Evolutionary conservation across 2,113 vertebrate species (phyloP).

Genomic region (Ciconia stormi): DNA sequence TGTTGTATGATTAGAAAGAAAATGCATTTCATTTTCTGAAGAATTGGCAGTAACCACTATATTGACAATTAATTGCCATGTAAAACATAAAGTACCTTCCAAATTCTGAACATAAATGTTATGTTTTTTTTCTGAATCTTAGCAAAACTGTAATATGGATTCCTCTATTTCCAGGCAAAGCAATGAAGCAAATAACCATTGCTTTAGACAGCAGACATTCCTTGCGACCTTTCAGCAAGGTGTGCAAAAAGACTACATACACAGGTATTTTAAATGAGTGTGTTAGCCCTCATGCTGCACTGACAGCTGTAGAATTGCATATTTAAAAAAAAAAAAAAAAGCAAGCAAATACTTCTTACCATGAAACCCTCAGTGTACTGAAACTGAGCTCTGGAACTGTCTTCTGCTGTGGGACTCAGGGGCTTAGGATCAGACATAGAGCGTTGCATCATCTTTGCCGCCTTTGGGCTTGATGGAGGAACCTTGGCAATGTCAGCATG

Average conservation of each 20-base stretch:
- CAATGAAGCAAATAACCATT: neutral
- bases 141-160: neutral
- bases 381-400: slow-evolving; percentile 87
- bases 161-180: neutral
- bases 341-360: slow-evolving; percentile 81
- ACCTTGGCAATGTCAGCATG: slow-evolving; percentile 86
- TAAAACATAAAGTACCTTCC: neutral
- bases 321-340: neutral
- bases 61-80: neutral
- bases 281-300: neutral
- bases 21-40: neutral
- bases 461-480: slow-evolving; percentile 87
- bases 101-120: neutral
- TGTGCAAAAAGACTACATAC: neutral
- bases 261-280: neutral
- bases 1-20: neutral
- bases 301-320: neutral
- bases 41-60: neutral
- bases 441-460: slow-evolving; percentile 89
- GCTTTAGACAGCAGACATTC: neutral
- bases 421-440: slow-evolving; percentile 96
- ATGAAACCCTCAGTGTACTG: slow-evolving; percentile 90
- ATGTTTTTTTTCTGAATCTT: neutral
- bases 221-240: neutral
- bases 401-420: slow-evolving; percentile 91